These are phyloP conservation scores for Scolopax rusticola DNA, from an alignment of 2,797 vertebrate species.

Conservation along the genomic window DNA sequence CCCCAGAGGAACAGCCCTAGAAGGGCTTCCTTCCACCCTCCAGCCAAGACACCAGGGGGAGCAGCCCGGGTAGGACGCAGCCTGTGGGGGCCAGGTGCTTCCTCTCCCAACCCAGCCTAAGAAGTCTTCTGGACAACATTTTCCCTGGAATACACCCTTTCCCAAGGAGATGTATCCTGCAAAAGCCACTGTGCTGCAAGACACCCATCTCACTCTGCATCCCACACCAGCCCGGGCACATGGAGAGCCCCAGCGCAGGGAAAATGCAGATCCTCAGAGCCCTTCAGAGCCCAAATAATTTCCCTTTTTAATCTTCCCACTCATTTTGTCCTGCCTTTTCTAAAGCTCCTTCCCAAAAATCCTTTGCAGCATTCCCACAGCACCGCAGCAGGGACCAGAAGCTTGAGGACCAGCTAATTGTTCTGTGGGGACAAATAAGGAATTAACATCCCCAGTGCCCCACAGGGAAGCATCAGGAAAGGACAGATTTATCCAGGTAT, in stretches of 20 bases:
- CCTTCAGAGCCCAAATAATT: accelerated
- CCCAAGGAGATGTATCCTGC: not conserved
- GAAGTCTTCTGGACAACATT: not conserved
- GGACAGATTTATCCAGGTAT: not conserved
- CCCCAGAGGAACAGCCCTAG: not conserved
- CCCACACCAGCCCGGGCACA: not conserved
- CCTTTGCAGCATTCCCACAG: not conserved
- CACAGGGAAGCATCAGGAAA: not conserved
- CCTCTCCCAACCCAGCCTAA: not conserved
- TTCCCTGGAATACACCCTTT: not conserved
- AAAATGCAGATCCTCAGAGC: not conserved
- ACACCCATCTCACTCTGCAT: accelerated
- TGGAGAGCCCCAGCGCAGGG: not conserved
- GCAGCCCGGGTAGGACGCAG: accelerated
- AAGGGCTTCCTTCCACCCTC: not conserved
- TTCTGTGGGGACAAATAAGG: accelerated
- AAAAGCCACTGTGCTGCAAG: too few relatives aligned
- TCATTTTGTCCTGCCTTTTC: not conserved
- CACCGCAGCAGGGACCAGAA: accelerated
- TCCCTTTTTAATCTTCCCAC: not conserved
- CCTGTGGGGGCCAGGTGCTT: not conserved
- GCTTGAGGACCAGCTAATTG: accelerated
- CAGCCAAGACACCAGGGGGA: not conserved
- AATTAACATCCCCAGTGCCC: not conserved
- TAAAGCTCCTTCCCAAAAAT: not conserved